Base-by-base conservation (phyloP, 1,140 invertebrate genomes). In the Drosophila murphyi region DNA sequence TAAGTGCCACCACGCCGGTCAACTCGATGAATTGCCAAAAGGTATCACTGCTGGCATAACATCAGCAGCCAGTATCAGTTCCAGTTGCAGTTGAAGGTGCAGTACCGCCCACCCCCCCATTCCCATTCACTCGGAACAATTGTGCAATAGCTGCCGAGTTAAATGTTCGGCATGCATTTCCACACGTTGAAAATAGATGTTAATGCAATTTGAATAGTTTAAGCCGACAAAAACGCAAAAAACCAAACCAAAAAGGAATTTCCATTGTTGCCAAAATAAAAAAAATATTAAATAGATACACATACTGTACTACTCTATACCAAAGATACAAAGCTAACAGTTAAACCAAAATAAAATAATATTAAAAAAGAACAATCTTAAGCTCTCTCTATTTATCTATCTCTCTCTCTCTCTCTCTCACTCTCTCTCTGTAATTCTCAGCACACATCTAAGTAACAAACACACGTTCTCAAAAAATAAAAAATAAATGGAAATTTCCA, bases 11-110 rank as follows among this genome's bases (percentile, higher is more conserved):
- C 64, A 73, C 59, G 35, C 65, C 63, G 37, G 65, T 91, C 62
- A 90, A 65, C 41, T 52, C 72, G 3, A 64, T 92, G 54, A 91
- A 91, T 68, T 91, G 90, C 69, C 91, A 92, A 56, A 92, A 92
- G 61, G 90, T 92, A 2, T 92, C 91, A 29, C 78, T 92, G 73
- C 69, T 92, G 73, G 91, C 80, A 90, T 92, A 92, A 92, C 85
- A 83, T 60, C 55, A 65, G 31, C 54, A 76, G 41, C 41, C 37
- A 12, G 39, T 20, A n/a, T 29, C 28, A 39, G 51, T n/a, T 12
- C 7, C 45, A 34, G 7, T 37, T 7, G 43, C 69, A 45, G 29
- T 47, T 50, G 37, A 55, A 56, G 51, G 39, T 57, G 12, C 73
- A 59, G 41, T 32, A 50, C 50, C 71, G 37, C 68, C 61, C 55